Conservation (phyloP, 1,140 invertebrate genomes). For the Trachelipus rathkii region DNA sequence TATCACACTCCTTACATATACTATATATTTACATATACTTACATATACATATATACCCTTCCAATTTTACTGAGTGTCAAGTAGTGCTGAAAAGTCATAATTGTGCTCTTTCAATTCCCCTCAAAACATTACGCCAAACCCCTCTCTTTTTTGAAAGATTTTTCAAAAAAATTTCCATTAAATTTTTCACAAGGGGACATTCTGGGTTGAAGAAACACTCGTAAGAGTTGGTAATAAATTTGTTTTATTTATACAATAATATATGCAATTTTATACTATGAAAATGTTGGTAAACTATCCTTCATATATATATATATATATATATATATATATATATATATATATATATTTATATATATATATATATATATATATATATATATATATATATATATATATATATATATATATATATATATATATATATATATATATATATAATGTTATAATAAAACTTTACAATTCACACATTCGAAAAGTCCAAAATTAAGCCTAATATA, state of each 20-base stretch:
- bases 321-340: too few relatives aligned
- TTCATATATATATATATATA: not conserved
- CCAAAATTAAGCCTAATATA: too few relatives aligned
- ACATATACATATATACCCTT: not conserved
- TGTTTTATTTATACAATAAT: too few relatives aligned
- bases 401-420: constrained; percentile 20
- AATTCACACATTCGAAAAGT: not conserved
- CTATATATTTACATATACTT: too few relatives aligned
- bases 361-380: constrained; percentile 18
- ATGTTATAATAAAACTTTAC: too few relatives aligned
- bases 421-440: too few relatives aligned
- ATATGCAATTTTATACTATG: too few relatives aligned
- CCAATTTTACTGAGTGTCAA: not conserved
- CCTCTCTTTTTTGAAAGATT: not conserved
- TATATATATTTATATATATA: constrained; percentile 18
- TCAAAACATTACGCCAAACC: not conserved
- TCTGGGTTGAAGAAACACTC: not conserved
- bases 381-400: constrained; percentile 21
- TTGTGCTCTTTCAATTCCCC: not conserved
- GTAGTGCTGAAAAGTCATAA: not conserved
- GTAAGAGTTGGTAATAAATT: too few relatives aligned
- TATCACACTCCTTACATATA: too few relatives aligned
- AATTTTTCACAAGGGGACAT: not conserved
- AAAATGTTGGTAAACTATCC: not conserved
- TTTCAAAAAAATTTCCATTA: not conserved